Evolutionary conservation across 2,797 vertebrate genomes (phyloP).

Genomic region (Siniperca scherzeri): DNA sequence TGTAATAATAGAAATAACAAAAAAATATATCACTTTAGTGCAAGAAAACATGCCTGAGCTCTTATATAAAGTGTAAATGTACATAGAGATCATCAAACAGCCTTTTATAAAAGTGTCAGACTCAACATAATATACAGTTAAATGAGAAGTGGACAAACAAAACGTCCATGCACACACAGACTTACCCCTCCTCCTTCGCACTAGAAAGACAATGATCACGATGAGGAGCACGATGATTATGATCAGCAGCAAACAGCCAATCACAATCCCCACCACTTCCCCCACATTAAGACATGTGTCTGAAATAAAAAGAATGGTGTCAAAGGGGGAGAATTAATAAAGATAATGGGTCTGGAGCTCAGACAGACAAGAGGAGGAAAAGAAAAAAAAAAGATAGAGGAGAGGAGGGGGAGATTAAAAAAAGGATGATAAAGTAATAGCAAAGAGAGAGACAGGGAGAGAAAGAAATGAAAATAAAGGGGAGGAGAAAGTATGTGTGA

Average conservation of each 20-base stretch:
- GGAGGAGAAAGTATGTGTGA: constrained; percentile 28
- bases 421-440: constrained; percentile 59
- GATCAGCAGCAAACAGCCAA: constrained; percentile 84
- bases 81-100: constrained; percentile 1
- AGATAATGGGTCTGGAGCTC: constrained; percentile 69
- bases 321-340: constrained; percentile 62
- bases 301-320: constrained; percentile 68
- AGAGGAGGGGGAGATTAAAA: constrained; percentile 35
- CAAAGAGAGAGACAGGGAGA: constrained; percentile 21
- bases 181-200: constrained; percentile 72
- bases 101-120: neutral
- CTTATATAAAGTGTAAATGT: neutral
- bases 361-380: constrained; percentile 48
- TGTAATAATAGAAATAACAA: constrained; percentile 58
- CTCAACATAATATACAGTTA: neutral
- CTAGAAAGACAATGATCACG: constrained; percentile 76
- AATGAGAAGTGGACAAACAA: constrained; percentile 12
- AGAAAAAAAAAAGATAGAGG: constrained; percentile 7
- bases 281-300: constrained; percentile 83
- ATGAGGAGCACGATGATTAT: constrained; percentile 82
- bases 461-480: constrained; percentile 52
- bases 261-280: constrained; percentile 90
- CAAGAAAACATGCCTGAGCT: neutral
- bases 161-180: constrained; percentile 17
- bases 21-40: neutral